Evolutionary conservation across 2,113 vertebrate genomes (phyloP).

Genomic region (Alligator sinensis): DNA sequence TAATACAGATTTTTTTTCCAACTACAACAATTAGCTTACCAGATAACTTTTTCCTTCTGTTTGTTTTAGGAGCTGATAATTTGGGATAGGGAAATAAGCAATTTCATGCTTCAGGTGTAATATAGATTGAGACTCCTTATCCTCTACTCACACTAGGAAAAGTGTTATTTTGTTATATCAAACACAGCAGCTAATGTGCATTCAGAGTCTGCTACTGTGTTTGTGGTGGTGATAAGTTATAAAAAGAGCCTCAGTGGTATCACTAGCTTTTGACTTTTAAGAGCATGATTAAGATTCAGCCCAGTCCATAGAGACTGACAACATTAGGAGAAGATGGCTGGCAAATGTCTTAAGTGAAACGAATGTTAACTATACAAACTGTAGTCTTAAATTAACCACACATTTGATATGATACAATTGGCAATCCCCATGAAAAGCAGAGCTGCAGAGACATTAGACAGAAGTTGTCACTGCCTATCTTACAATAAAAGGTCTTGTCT

Average conservation of each 20-base stretch:
- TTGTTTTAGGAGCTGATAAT: constrained; percentile 20
- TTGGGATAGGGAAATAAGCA: background rate
- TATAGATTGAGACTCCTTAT: constrained; percentile 8
- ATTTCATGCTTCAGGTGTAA: constrained; percentile 43
- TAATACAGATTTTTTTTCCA: background rate
- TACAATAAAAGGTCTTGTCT: background rate
- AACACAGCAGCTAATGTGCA: background rate
- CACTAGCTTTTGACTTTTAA: constrained; percentile 16
- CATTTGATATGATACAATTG: background rate
- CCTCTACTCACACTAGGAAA: background rate
- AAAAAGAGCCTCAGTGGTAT: background rate
- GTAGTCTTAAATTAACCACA: background rate
- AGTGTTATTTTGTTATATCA: background rate
- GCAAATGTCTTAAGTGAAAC: background rate
- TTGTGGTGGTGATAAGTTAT: background rate
- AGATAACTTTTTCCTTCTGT: constrained; percentile 14
- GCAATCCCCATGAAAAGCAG: background rate
- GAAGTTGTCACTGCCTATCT: background rate
- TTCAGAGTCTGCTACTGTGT: background rate
- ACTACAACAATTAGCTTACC: background rate
- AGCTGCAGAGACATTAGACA: background rate
- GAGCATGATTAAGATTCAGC: background rate
- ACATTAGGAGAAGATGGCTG: background rate
- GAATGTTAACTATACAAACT: background rate
- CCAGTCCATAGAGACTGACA: background rate